Evolutionary conservation across 2,797 vertebrate genomes (phyloP).

Genomic region (Hyperoplus lanceolatus): DNA sequence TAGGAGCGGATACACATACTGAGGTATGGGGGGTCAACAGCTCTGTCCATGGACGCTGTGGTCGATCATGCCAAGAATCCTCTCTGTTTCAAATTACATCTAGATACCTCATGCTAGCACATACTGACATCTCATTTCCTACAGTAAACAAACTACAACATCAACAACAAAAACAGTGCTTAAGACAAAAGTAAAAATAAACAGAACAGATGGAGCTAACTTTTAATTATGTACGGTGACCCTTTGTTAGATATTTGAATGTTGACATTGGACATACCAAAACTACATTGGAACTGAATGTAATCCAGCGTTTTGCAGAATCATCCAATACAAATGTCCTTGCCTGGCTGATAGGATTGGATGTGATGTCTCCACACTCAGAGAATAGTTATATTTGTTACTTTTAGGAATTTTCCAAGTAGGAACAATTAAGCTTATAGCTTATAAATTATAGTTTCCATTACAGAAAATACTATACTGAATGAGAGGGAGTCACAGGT

Average conservation of each 20-base stretch:
- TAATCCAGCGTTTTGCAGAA: not conserved
- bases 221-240: not conserved
- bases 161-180: not conserved
- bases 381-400: not conserved
- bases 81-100: not conserved
- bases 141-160: not conserved
- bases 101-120: not conserved
- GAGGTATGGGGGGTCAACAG: not conserved
- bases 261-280: not conserved
- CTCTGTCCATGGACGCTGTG: not conserved
- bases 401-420: not conserved
- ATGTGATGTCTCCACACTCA: not conserved
- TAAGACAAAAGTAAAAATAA: not conserved
- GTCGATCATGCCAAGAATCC: not conserved
- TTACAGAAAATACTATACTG: not conserved
- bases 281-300: not conserved
- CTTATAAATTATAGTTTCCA: not conserved
- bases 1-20: not conserved
- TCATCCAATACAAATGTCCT: not conserved
- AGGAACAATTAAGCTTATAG: not conserved
- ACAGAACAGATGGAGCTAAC: not conserved
- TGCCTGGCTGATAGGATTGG: not conserved
- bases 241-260: not conserved
- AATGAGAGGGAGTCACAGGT: conserved; percentile 8
- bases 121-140: not conserved